Base-by-base conservation (phyloP, 2,888 invertebrate genomes). In the Diarsia rubi region DNA sequence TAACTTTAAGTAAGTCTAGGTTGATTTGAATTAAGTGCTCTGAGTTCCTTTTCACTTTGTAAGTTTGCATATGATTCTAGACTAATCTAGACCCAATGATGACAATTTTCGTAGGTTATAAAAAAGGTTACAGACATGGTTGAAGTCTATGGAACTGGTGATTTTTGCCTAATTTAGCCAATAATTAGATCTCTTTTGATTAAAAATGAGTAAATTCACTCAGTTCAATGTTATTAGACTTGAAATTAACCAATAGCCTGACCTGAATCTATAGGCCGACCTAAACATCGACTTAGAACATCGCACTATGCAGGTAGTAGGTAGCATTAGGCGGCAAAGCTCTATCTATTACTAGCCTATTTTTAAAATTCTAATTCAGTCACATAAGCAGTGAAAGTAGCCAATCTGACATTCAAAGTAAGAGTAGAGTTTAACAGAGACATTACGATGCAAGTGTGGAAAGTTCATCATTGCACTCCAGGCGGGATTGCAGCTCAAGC, bases 331-430 rank as follows among this genome's bases (percentile, higher is more conserved):
- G n/a, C 27, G 0, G 4, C 42, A 66, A 59, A 59, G 12, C 31
- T 24, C 12, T 27, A 37, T 37, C 12, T 42, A 62, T 2, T n/a
- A 47, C 65, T 16, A 42, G 14, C 11, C 31, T 24, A 44, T 44
- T 77, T n/a, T 66, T 21, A 49, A 75, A 31, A 27, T 44, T 45
- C 5, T 11, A 37, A 78, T 59, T 14, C 3, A 21, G 6, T 1
- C n/a, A 21, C 14, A 19, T 9, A 16, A 14, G 12, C 24, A 49
- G 19, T 8, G 57, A 49, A 64, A 72, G 24, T 19, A n/a, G 14
- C 14, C 6, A 37, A 21, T 42, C 24, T 5, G 16, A 59, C 31
- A 31, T 19, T 69, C 19, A 75, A 6, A 14, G 14, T 57, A 6
- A 14, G 14, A 45, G 16, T 6, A 59, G 19, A 27, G 12, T 31